Evolutionary conservation across 92 coral and sea anemone genomes (phyloP).

Genomic region (Heliopora coerulea): DNA sequence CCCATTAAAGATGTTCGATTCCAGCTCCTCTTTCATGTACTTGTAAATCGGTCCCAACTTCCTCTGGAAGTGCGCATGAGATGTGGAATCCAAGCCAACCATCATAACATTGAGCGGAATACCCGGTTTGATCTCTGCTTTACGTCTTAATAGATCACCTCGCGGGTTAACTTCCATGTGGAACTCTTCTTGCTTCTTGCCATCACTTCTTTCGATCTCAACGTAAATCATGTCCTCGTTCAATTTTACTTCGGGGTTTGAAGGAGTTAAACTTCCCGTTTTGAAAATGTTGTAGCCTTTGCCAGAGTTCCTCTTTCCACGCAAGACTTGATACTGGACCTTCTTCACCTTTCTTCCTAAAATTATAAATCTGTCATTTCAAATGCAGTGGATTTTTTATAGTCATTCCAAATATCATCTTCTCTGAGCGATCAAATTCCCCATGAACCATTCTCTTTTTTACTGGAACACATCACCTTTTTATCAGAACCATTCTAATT

Average conservation of each 20-base stretch:
- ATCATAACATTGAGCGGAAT: constrained; percentile 64
- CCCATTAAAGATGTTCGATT: constrained; percentile 55
- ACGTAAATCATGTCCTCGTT: constrained; percentile 62
- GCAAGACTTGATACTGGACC: constrained; percentile 11
- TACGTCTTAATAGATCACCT: constrained; percentile 36
- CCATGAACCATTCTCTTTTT: too few relatives aligned
- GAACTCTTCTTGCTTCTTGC: constrained; percentile 52
- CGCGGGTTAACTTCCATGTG: constrained; percentile 56
- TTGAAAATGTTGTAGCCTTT: constrained; percentile 47
- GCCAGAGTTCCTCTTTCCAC: constrained; percentile 34
- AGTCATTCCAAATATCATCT: too few relatives aligned
- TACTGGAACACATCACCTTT: too few relatives aligned
- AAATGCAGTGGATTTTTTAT: too few relatives aligned
- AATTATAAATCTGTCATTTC: too few relatives aligned
- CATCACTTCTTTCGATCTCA: constrained; percentile 38
- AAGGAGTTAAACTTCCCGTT: constrained; percentile 56
- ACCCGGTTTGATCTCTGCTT: constrained; percentile 49
- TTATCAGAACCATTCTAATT: too few relatives aligned
- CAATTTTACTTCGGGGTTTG: constrained; percentile 43
- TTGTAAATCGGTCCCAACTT: constrained; percentile 60
- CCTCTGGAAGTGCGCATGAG: constrained; percentile 61
- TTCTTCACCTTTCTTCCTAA: constrained; percentile 41
- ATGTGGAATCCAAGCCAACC: constrained; percentile 71
- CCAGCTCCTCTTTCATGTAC: constrained; percentile 47
- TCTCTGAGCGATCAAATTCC: too few relatives aligned